Base-by-base conservation (phyloP, 2,113 vertebrate genomes). In the Clarias gariepinus region DNA sequence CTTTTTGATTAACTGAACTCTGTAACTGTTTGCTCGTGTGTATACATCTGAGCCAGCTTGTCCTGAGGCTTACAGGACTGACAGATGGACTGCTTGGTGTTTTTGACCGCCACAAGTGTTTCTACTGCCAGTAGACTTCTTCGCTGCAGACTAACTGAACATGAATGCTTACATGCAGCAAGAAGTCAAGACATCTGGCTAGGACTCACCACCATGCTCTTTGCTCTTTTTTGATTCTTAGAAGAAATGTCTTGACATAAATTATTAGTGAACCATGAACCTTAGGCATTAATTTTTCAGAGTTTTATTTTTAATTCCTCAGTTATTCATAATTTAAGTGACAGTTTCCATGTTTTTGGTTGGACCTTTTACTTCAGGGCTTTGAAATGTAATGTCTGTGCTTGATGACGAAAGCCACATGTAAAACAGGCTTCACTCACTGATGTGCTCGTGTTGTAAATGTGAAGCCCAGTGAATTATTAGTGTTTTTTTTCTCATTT, bases 311-410 rank as follows among this genome's bases (percentile, higher is more conserved):
- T 94, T 94, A 95, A 93, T 93, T 94, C 91, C 53, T 93, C 81
- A 90, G 88, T 92, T 94, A 93, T 95, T 94, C 92, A 95, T 94
- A 92, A 95, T 95, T 94, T 91, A 95, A 87, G 85, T 83, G 89
- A 92, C 91, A 91, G 91, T 90, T 89, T 88, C 88, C 88, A 89
- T 91, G 90, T 93, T 90, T 92, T 86, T 85, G 91, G 91, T 92
- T 91, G 89, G 89, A 16, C 77, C 55, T 61, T 91, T 91, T 91
- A 73, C 82, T 85, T 68, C 57, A 85, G 82, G 90, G 82, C 88
- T 85, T 89, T 53, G 82, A 91, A 89, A 88, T 71, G 52, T 87
- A 58, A 91, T 89, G 87, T 83, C 30, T 69, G 71, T 33, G 68
- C 85, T 88, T 91, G 87, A 86, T 91, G 87, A 91, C 84, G 85